Percentiles rank a stretch among this genome's conserved stretches.
Evolutionary conservation across 2,113 vertebrate genomes (phyloP).

Genomic region (Orthonyx spaldingii): DNA sequence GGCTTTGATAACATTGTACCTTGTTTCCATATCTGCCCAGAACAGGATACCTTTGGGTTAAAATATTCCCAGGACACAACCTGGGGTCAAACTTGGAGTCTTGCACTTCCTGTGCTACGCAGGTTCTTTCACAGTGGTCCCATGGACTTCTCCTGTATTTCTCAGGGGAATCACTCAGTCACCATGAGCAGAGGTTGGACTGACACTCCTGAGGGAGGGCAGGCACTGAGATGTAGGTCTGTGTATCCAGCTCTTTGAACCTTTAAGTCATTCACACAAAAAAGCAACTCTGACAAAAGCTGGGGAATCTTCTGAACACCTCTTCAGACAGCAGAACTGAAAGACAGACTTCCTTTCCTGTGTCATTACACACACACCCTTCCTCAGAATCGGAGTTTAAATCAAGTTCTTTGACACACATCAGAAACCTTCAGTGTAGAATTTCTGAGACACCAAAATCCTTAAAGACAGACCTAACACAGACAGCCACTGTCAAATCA

Average conservation of each 20-base stretch:
- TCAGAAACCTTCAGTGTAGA: slow-evolving; percentile 55
- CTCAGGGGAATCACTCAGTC: background rate
- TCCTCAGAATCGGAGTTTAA: slow-evolving; percentile 31
- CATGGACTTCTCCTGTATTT: background rate
- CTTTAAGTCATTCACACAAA: slow-evolving; percentile 35
- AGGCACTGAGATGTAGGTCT: background rate
- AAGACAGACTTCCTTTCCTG: slow-evolving; percentile 49
- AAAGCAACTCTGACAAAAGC: slow-evolving; percentile 44
- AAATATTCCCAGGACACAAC: background rate
- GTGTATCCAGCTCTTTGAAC: slow-evolving; percentile 35
- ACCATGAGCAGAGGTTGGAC: background rate
- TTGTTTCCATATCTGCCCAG: background rate
- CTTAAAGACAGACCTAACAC: slow-evolving; percentile 47
- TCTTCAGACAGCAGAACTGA: slow-evolving; percentile 48
- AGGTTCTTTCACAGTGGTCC: background rate
- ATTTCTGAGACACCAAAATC: slow-evolving; percentile 55
- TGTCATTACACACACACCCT: slow-evolving; percentile 38
- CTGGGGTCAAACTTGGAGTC: background rate
- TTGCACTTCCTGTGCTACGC: background rate
- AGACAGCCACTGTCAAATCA: slow-evolving; percentile 42
- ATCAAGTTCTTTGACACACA: slow-evolving; percentile 46
- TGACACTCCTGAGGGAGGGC: background rate
- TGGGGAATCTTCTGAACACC: slow-evolving; percentile 34
- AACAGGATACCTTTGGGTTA: background rate
- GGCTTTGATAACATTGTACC: background rate